These are phyloP conservation scores for Dromius quadrimaculatus DNA, from an alignment of 2,888 invertebrate species.

Conservation along the genomic window DNA sequence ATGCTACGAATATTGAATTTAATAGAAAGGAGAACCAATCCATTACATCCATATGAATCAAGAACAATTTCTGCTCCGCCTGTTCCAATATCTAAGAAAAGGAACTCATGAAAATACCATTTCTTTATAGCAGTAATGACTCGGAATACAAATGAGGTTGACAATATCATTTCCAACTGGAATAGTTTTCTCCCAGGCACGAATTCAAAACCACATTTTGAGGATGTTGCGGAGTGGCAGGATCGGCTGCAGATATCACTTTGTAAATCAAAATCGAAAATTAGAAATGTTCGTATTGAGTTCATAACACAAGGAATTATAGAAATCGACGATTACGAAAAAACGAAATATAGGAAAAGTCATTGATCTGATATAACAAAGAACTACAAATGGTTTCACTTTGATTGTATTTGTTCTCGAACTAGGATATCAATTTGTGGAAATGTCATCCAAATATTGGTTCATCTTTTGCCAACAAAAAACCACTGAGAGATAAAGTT, in stretches of 20 bases:
- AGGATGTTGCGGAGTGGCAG: too few relatives aligned
- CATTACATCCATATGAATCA: not conserved
- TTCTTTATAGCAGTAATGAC: constrained; percentile 25
- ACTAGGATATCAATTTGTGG: too few relatives aligned
- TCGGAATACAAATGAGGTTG: constrained; percentile 19
- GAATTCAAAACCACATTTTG: not conserved
- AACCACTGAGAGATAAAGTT: too few relatives aligned
- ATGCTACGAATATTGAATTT: not conserved
- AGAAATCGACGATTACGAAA: not conserved
- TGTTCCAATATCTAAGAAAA: not conserved
- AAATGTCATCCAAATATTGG: too few relatives aligned
- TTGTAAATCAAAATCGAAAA: too few relatives aligned
- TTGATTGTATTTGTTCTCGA: too few relatives aligned
- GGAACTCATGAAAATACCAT: constrained; percentile 12
- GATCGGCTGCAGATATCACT: too few relatives aligned
- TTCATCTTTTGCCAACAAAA: too few relatives aligned
- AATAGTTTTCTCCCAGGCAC: not conserved
- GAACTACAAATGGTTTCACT: too few relatives aligned
- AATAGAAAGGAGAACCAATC: not conserved
- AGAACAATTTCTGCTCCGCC: not conserved
- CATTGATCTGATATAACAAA: too few relatives aligned
- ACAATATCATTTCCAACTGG: constrained; percentile 5
- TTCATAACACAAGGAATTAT: constrained; percentile 13
- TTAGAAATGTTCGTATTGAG: too few relatives aligned
- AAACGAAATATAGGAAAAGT: too few relatives aligned